Evolutionary conservation across 2,113 vertebrate species (phyloP).

Genomic region (Callipepla squamata): DNA sequence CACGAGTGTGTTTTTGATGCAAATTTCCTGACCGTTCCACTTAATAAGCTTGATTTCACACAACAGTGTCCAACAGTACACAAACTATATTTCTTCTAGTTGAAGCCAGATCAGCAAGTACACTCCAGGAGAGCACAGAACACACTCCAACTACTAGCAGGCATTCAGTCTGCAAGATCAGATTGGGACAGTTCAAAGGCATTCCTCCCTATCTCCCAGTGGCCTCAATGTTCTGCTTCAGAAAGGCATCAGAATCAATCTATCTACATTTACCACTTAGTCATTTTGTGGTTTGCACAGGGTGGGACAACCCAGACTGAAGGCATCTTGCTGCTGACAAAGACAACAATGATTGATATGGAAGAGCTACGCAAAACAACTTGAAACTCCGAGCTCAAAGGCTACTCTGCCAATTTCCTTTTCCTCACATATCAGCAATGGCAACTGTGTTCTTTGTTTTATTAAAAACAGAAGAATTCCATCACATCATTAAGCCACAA

Average conservation of each 20-base stretch:
- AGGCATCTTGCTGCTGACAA: conserved; percentile 7
- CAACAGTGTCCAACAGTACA: neutral
- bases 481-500: neutral
- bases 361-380: neutral
- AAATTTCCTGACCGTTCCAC: neutral
- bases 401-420: neutral
- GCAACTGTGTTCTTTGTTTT: neutral
- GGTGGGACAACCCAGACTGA: neutral
- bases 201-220: neutral
- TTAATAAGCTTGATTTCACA: neutral
- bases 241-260: neutral
- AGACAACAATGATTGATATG: neutral
- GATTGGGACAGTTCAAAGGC: neutral
- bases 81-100: neutral
- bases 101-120: neutral
- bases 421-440: neutral
- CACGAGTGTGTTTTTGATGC: neutral
- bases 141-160: neutral
- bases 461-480: neutral
- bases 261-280: neutral
- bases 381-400: neutral
- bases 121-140: neutral
- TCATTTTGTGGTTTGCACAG: conserved; percentile 4
- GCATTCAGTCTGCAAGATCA: neutral
- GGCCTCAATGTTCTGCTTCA: too few relatives aligned